Evolutionary conservation across 2,888 invertebrate genomes (phyloP).

Genomic region (Aquatica leii): DNA sequence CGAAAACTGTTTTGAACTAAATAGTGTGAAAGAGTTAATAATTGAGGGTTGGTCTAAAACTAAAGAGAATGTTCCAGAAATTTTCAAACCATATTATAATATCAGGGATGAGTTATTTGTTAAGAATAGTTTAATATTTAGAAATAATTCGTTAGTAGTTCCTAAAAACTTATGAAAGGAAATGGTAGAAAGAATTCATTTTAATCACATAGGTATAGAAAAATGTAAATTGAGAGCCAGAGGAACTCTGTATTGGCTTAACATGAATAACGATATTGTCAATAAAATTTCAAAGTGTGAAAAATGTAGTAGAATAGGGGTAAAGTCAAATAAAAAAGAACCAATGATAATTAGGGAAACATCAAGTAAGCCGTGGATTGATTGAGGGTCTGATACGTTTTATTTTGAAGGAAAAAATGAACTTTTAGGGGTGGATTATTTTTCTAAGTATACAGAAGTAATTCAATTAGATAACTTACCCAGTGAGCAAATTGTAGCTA

Average conservation of each 20-base stretch:
- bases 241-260: background rate
- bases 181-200: too few species aligned
- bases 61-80: background rate
- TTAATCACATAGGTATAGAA: background rate
- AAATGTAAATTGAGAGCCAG: background rate
- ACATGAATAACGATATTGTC: background rate
- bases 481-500: too few species aligned
- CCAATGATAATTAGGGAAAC: too few species aligned
- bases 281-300: background rate
- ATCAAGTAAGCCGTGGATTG: background rate
- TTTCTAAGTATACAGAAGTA: too few species aligned
- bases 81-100: background rate
- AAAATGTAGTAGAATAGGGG: background rate
- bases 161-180: background rate
- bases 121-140: background rate
- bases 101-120: background rate
- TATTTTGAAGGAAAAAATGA: conserved; percentile 4
- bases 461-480: conserved; percentile 1
- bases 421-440: background rate
- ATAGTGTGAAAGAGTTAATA: background rate
- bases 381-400: background rate
- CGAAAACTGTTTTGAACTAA: background rate
- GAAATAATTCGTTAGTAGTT: background rate
- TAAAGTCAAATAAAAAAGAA: too few species aligned
- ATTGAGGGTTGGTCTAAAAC: background rate